Base-by-base conservation (phyloP, 2,113 vertebrate genomes). In the Chloroceryle aenea region DNA sequence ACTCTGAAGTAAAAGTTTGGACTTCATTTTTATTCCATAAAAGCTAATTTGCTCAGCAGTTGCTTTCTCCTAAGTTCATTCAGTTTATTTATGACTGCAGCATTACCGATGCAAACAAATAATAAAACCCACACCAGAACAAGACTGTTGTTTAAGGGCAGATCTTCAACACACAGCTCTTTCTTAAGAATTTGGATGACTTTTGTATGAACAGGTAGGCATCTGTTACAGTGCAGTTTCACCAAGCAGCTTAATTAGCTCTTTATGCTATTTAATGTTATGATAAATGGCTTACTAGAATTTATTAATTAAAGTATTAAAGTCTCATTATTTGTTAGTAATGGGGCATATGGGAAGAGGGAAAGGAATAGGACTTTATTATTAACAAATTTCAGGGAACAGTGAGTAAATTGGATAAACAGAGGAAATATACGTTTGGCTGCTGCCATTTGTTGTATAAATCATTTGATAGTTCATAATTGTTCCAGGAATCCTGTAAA, bases 251-350 rank as follows among this genome's bases (percentile, higher is more conserved):
- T 64, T 94, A 95, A 94, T 94, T 95, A 83, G 42, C 43, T 91
- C 72, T 88, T 96, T 68, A 56, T 80, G 47, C 12, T 82, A 80
- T 94, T 95, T 96, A 92, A 91, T 83, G 22, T 91, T 89, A 93
- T 90, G 87, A 87, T 95, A 90, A 95, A 96, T 89, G 55, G 82
- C 72, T 91, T 94, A 92, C 38, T 45, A 83, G 53, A 97, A 96
- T 69, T 97, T 96, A 97, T 93, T 95, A 95, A 96, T 96, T 93
- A 90, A 96, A 89, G 52, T 79, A 96, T 93, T 96, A 95, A 95
- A 91, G 73, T 86, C 78, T 94, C 73, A 59, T 96, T 92, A 83
- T 90, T 97, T 93, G 27, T 85, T 92, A 53, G 40, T 77, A 91
- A 90, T 87, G 64, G 63, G 43, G 18, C 90, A 93, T 95, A 89